Evolutionary conservation across 1,140 invertebrate genomes (phyloP), one percentile per base, ranked within the genome.

Genomic region (Drosophila orosa): DNA sequence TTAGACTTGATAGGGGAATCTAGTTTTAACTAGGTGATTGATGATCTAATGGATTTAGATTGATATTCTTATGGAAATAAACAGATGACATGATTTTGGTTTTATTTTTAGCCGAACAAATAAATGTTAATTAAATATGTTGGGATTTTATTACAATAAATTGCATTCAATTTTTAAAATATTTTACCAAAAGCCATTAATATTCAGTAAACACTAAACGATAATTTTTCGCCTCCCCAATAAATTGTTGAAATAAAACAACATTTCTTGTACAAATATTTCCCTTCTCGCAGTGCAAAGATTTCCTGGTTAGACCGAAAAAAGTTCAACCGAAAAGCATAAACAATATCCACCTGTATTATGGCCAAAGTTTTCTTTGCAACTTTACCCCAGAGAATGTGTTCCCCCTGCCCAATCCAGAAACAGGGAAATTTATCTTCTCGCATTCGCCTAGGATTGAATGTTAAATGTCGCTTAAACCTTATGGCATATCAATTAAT

Each of bases 281-380:
- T 4, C 24, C 9, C 37, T 47, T 66, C 15, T 13, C 29, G n/a
- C 19, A 33, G 48, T 69, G 42, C n/a, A 56, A 22, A 60, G 57
- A 68, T 24, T 74, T 31, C 35, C 77, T 44, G 35, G n/a, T 22
- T 27, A 13, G 5, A 10, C 15, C 19, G 8, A 40, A 17, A 77
- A 22, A 81, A 63, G 61, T 59, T 69, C 65, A 56, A 56, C 68
- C 67, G 63, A 62, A 69, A 69, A 75, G 56, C 75, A 71, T 84
- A 83, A 84, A 83, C 77, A 78, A 83, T 84, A 74, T 71, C 50
- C 15, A 84, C 67, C 73, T 74, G 80, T 73, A 71, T 83, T 83
- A 79, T 83, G 65, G 59, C 66, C 29, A 54, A 82, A 82, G 63
- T 82, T 83, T 77, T 39, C 48, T 22, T 44, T 31, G 19, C 19